Evolutionary conservation across 2,888 invertebrate species (phyloP).

Genomic region (Loripinus fragilis): DNA sequence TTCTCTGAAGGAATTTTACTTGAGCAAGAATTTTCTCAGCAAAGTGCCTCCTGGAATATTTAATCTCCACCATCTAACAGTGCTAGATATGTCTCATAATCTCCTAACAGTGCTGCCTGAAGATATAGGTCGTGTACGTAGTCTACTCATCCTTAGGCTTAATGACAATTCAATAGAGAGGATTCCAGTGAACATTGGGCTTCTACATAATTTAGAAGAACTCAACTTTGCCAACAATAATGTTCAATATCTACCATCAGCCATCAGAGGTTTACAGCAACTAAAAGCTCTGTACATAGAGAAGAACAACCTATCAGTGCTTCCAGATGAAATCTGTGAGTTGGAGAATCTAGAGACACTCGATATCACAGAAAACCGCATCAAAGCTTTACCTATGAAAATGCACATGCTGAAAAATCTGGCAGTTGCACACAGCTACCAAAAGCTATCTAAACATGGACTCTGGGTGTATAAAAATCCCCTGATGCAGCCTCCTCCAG

Average conservation of each 20-base stretch:
- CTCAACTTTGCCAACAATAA: conserved; percentile 78
- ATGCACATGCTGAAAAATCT: conserved; percentile 77
- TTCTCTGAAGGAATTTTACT: conserved; percentile 76
- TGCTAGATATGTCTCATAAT: conserved; percentile 80
- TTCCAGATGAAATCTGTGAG: conserved; percentile 80
- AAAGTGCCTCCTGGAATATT: conserved; percentile 74
- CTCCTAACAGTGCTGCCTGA: conserved; percentile 76
- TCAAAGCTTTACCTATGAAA: conserved; percentile 76
- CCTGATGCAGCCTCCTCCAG: conserved; percentile 79
- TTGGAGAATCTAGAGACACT: conserved; percentile 79
- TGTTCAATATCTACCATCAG: conserved; percentile 73
- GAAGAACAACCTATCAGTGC: conserved; percentile 72
- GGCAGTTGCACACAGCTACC: conserved; percentile 78
- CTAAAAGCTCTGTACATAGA: conserved; percentile 74
- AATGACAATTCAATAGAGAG: conserved; percentile 74
- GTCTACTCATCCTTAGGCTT: conserved; percentile 72
- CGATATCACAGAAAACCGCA: conserved; percentile 79
- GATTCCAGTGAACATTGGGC: conserved; percentile 75
- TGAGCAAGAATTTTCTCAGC: conserved; percentile 80
- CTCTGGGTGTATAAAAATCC: conserved; percentile 83
- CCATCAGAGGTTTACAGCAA: conserved; percentile 75
- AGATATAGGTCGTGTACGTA: conserved; percentile 73
- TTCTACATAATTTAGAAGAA: conserved; percentile 74
- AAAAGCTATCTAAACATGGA: conserved; percentile 78
- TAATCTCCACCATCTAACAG: conserved; percentile 70